A percentile compares a stretch with the other conserved stretches of the same genome.
phyloP scores from a whole-genome alignment of 2,888 invertebrate species.

The Tipula lateralis region DNA sequence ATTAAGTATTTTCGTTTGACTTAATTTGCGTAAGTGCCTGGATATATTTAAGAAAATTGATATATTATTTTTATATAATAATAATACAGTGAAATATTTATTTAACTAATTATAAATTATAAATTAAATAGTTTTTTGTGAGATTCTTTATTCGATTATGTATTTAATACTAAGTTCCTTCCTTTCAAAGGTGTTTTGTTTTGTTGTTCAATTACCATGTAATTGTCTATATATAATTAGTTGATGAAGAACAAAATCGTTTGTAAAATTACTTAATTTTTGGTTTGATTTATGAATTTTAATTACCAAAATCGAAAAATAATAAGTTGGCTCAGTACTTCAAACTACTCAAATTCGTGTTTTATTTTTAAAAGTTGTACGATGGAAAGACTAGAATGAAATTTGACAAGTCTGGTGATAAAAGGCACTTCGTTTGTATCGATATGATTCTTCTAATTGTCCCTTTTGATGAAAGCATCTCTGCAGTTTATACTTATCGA shows the following conservation, averaged over 20 bases:
- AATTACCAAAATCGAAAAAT: neutral
- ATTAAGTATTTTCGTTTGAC: neutral
- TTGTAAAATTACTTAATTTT: neutral
- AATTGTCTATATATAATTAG: neutral
- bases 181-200: neutral
- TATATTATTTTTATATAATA: neutral
- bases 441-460: too few species aligned
- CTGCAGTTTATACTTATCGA: too few species aligned
- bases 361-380: too few species aligned
- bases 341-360: neutral
- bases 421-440: too few species aligned
- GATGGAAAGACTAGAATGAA: too few species aligned
- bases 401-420: too few species aligned
- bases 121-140: neutral
- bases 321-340: neutral
- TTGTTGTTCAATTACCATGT: neutral
- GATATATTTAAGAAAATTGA: neutral
- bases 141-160: neutral
- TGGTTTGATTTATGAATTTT: neutral
- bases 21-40: neutral
- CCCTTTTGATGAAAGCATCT: too few species aligned
- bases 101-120: neutral
- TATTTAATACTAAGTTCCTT: neutral
- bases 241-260: neutral
- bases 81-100: neutral